Evolutionary conservation across 1,140 invertebrate species (phyloP), one percentile per base, ranked within the genome.

Genomic region (Acromyrmex heyeri): DNA sequence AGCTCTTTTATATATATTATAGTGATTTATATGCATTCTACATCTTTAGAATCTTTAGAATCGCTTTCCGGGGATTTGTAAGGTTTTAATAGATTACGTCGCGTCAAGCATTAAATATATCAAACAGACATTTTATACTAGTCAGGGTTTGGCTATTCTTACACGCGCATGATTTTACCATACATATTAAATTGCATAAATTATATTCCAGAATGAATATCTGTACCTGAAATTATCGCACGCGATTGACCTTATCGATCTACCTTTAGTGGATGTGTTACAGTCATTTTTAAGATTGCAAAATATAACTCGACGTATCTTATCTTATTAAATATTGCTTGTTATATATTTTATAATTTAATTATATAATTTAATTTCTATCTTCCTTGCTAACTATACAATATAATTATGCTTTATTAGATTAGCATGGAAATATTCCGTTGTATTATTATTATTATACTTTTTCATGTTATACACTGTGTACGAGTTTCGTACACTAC

Each of bases 101-200:
- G 65, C 34, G 53, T 73, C 55, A 44, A 50, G 59, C 79, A 73
- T 83, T 75, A 34, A 82, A 21, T 59, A 72, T 61, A 14, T 61
- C 38, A 82, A 73, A 59, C 24, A 72, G 38, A 73, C 16, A 73
- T 83, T 73, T 82, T 73, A 73, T 82, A 73, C 38, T 73, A 61
- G 55, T 82, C 69, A 38, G 27, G 59, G 44, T 83, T 73, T 48
- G 34, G 34, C 34, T 81, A 75, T 75, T 83, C 55, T 73, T 83
- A 34, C 27, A 34, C 64, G 44, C 65, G 34, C 50, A 50, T 34
- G 79, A 83, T 73, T 82, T 75, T 73, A 83, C 21, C 61, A 48
- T 34, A 59, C 55, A 82, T 48, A 72, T 82, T 59, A 82, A 82
- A 82, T 82, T 48, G 55, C 69, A 83, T 61, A 82, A 73, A 73